Conservation (phyloP, 2,797 vertebrate species). For the Sebastes diploproa region DNA sequence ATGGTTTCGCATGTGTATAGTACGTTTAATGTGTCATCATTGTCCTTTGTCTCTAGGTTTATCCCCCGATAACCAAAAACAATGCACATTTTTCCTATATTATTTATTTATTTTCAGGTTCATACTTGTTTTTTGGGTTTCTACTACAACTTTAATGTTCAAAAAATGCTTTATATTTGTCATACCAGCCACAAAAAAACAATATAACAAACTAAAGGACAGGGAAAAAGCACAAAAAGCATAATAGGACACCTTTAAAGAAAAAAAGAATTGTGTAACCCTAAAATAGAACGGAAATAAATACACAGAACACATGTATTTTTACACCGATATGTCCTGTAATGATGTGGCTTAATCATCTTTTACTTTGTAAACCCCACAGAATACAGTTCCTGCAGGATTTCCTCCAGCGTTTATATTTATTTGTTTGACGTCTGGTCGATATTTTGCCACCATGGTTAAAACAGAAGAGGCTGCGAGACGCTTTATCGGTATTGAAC, state of each 20-base stretch:
- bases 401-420: conserved; percentile 56
- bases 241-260: no score
- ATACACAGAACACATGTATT: neutral
- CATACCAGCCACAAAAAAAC: no score
- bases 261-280: neutral
- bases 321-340: conserved; percentile 11
- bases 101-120: no score
- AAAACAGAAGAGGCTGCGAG: conserved; percentile 42
- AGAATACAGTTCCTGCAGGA: conserved; percentile 15
- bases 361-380: neutral
- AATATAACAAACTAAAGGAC: no score
- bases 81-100: neutral
- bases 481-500: conserved; percentile 59
- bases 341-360: conserved; percentile 15
- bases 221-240: no score
- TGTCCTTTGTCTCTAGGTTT: neutral
- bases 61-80: neutral
- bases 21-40: neutral
- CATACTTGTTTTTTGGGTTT: no score
- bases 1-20: neutral
- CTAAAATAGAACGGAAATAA: neutral
- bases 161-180: no score
- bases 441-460: conserved; percentile 60
- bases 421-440: conserved; percentile 60
- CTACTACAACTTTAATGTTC: no score